These are phyloP conservation scores for Prolemur simus DNA, from an alignment of 2,113 vertebrate genomes.

Conservation along the genomic window DNA sequence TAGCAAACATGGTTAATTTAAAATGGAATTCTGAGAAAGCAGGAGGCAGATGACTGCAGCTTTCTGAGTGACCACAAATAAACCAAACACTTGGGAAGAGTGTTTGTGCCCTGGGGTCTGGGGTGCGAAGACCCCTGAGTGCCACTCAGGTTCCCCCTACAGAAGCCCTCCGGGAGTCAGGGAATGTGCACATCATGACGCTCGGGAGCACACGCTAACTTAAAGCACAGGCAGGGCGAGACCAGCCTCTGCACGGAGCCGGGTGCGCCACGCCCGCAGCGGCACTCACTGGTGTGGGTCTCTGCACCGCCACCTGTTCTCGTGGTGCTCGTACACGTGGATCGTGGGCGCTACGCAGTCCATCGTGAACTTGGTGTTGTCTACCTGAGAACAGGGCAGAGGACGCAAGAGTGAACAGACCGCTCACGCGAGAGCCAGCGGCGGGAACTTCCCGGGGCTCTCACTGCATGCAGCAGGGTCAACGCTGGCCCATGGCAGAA, in stretches of 20 bases:
- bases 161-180: neutral
- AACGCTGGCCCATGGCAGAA: neutral
- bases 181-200: rapidly evolving
- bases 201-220: neutral
- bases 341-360: conserved; percentile 93
- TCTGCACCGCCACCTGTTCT: conserved; percentile 96
- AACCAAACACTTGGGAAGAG: neutral
- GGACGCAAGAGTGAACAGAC: neutral
- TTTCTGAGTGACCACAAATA: neutral
- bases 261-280: rapidly evolving
- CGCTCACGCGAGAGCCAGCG: rapidly evolving
- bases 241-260: neutral
- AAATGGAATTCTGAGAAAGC: neutral
- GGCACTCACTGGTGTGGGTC: conserved; percentile 92
- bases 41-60: neutral
- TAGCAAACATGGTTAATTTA: neutral
- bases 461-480: neutral
- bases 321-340: conserved; percentile 94
- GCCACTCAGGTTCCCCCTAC: neutral
- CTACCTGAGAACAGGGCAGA: conserved; percentile 85
- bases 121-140: neutral
- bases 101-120: neutral
- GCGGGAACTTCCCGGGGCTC: neutral
- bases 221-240: neutral
- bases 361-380: conserved; percentile 93